A percentile compares a stretch with the other conserved stretches of the same genome.
phyloP scores from a whole-genome alignment of 30 jellyfish, hydroid and myxozoan species.

The Catostylus mosaicus region DNA sequence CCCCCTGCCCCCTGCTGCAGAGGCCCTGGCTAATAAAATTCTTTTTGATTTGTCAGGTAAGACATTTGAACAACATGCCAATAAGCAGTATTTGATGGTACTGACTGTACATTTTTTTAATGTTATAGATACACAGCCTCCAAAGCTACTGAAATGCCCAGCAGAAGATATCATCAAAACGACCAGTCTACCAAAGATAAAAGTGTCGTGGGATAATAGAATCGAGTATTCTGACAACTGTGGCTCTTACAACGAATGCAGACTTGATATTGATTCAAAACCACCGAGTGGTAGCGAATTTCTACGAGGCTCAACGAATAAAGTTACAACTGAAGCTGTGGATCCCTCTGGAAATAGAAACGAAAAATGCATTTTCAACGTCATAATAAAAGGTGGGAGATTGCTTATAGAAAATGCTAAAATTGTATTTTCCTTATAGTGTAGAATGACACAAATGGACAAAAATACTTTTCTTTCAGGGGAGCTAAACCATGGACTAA shows the following conservation, averaged over 20 bases:
- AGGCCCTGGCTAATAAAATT: too few species aligned
- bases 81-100: too few species aligned
- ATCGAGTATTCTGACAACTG: constrained; percentile 85
- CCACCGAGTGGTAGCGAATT: constrained; percentile 25
- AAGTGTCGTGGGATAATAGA: constrained; percentile 77
- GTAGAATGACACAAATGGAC: too few species aligned
- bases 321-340: constrained; percentile 55
- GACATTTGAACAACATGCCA: too few species aligned
- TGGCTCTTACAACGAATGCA: constrained; percentile 75
- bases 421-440: too few species aligned
- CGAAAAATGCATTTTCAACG: constrained; percentile 78
- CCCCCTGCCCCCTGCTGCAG: too few species aligned
- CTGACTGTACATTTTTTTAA: too few species aligned
- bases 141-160: constrained; percentile 72
- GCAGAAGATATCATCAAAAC: constrained; percentile 19
- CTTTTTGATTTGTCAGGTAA: too few species aligned
- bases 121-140: constrained; percentile 82
- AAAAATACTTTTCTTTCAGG: too few species aligned
- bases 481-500: too few species aligned
- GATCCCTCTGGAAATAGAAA: constrained; percentile 86
- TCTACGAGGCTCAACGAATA: constrained; percentile 8
- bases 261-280: constrained; percentile 21
- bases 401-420: too few species aligned
- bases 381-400: constrained; percentile 67
- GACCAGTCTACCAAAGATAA: constrained; percentile 22